phyloP scores from a whole-genome alignment of 2,888 invertebrate species.

The Pristionchus maxplancki region DNA sequence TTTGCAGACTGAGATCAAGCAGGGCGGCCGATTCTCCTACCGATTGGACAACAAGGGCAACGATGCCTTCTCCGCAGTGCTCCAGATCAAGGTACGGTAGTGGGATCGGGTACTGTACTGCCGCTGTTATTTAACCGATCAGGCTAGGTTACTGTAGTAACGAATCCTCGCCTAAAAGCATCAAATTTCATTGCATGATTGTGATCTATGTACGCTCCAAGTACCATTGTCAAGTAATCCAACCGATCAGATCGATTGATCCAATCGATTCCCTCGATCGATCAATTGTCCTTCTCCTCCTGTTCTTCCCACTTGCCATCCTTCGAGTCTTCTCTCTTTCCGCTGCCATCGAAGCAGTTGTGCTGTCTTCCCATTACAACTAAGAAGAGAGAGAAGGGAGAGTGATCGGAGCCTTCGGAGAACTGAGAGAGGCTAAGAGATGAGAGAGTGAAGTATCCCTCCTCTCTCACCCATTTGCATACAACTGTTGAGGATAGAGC shows the following conservation, averaged over 20 bases:
- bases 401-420: constrained; percentile 39
- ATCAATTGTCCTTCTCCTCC: not conserved
- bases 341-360: constrained; percentile 38
- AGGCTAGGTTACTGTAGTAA: not conserved
- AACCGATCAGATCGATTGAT: no score
- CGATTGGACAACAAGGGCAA: constrained; percentile 74
- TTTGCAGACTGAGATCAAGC: constrained; percentile 74
- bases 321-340: constrained; percentile 19
- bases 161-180: no score
- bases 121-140: no score
- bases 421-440: constrained; percentile 13
- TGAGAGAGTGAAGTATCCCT: constrained; percentile 1
- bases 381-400: constrained; percentile 5
- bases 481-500: constrained; percentile 34
- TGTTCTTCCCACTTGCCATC: not conserved
- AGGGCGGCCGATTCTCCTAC: constrained; percentile 72
- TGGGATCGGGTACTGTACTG: no score
- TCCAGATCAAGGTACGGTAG: constrained; percentile 75
- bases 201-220: no score
- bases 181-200: no score
- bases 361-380: constrained; percentile 44
- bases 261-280: not conserved
- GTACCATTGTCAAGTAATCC: no score
- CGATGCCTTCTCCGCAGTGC: constrained; percentile 76
- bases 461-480: constrained; percentile 30